Percentiles rank a stretch among this genome's conserved stretches.
Conservation (phyloP, 2,113 vertebrate species). For the Antechinus stuartii region DNA sequence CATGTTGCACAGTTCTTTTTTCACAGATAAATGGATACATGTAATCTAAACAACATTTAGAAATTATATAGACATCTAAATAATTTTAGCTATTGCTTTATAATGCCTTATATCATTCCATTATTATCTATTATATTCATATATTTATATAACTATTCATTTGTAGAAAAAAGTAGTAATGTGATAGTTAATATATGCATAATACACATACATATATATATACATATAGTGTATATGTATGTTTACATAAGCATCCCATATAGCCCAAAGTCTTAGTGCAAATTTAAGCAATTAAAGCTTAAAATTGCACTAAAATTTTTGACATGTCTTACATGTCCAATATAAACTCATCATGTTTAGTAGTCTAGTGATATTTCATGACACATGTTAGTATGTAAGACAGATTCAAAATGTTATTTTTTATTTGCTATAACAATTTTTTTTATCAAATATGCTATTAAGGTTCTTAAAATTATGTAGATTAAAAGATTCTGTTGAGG, state of each 20-base stretch:
- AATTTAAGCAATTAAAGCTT: background rate
- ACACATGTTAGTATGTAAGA: background rate
- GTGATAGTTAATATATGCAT: background rate
- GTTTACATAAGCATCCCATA: background rate
- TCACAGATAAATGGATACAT: background rate
- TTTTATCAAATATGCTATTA: background rate
- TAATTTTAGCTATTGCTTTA: background rate
- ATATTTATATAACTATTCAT: background rate
- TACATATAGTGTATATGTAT: background rate
- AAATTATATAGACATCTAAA: background rate
- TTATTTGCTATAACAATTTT: background rate
- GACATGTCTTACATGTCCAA: background rate
- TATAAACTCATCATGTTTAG: background rate
- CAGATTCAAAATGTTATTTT: background rate
- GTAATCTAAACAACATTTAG: background rate
- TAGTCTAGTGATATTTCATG: background rate
- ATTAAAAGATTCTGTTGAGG: background rate
- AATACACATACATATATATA: background rate
- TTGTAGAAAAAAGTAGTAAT: background rate
- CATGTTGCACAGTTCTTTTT: background rate
- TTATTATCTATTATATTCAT: background rate
- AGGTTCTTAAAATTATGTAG: background rate
- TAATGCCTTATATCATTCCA: background rate
- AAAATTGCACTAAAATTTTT: background rate
- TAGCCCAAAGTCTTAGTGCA: background rate